phyloP scores from a whole-genome alignment of 2,113 vertebrate species.

The Hippocampus comes region DNA sequence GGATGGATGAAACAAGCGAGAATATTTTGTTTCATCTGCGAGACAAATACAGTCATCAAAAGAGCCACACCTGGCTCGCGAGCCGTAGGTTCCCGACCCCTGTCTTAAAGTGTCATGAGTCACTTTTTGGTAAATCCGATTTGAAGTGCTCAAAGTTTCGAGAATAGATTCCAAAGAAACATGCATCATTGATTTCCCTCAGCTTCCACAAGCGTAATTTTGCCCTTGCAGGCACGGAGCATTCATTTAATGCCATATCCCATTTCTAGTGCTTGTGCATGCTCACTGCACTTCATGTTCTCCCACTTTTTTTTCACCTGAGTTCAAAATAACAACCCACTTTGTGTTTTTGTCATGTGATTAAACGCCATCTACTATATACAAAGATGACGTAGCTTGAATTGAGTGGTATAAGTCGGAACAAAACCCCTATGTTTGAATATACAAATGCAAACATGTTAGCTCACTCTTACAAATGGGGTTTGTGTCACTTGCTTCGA shows the following conservation, averaged over 20 bases:
- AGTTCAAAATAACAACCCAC: background rate
- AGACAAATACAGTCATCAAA: no score
- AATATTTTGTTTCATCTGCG: no score
- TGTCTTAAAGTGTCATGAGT: background rate
- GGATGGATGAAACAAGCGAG: no score
- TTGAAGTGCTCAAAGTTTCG: background rate
- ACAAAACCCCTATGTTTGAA: background rate
- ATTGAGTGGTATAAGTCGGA: background rate
- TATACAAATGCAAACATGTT: background rate
- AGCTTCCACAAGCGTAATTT: background rate
- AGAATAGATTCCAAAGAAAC: background rate
- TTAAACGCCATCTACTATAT: background rate
- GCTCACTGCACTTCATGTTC: background rate
- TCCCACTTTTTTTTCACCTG: background rate
- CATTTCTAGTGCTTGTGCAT: background rate
- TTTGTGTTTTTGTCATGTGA: conserved; percentile 1
- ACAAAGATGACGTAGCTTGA: background rate
- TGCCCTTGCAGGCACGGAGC: background rate
- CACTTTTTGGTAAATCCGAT: background rate
- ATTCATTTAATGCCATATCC: background rate
- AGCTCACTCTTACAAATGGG: background rate
- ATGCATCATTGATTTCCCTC: background rate
- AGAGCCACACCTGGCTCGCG: no score
- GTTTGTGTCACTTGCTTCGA: background rate
- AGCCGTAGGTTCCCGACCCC: no score